Evolutionary conservation across 2,113 vertebrate genomes (phyloP), one percentile per base, ranked within the genome.

Genomic region (Chascanopsetta lugubris): DNA sequence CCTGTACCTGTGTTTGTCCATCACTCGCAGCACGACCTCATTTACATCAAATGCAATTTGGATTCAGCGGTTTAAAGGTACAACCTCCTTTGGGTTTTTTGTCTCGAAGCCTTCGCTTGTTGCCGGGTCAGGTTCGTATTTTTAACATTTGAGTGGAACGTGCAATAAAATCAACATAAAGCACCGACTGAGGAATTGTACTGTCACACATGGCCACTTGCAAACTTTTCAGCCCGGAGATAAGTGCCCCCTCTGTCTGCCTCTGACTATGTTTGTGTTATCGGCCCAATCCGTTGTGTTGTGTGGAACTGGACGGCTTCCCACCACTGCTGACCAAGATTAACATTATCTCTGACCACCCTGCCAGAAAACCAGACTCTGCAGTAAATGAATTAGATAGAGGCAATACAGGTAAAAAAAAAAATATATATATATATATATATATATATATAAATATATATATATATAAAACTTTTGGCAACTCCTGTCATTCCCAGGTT

Each of bases 341-440:
- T 90, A 91, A 87, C 83, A 91, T 92, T 91, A 91, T 91, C 91
- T 91, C 78, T 83, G 82, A 84, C 87, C 72, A 76, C 73, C 82
- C 85, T 83, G 83, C 81, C 87, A 85, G 85, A 87, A 86, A 87
- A 85, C 85, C 85, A 90, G 84, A 79, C 82, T 77, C 60, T 83
- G 81, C 73, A 77, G 73, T 87, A 87, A 90, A 85, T 87, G 88
- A 90, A 85, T 89, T 77, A 81, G 83, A 87, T 76, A 82, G 85
- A 84, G 78, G 72, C 58, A 80, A 78, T 66, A 72, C 75, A 82
- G 87, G 61, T 67, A 81, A 83, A 75, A 15, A 48, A 22, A 12
- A 3, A 21, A 21, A 4, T 10, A 46, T 11, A 46, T 36, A 36
- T 36, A 38, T 5, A 38, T 15, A 38, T 38, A 17, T 34, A 34